Conservation (phyloP, 2,797 vertebrate genomes). For the Poecilia gillii region DNA sequence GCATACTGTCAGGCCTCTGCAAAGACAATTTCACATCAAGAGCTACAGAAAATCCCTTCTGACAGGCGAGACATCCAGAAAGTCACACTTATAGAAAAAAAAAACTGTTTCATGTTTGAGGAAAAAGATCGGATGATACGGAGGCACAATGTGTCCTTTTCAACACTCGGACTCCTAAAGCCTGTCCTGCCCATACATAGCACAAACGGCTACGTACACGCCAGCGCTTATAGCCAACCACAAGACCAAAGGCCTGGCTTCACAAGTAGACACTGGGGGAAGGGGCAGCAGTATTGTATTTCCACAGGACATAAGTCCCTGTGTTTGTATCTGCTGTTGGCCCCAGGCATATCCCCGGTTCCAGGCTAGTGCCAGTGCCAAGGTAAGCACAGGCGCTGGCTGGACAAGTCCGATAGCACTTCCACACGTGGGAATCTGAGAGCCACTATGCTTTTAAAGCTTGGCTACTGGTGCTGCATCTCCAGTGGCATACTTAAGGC, state of each 20-base stretch:
- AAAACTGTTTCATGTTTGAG: conserved; percentile 4
- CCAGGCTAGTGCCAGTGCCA: conserved; percentile 59
- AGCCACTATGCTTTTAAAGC: conserved; percentile 66
- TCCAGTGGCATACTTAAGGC: conserved; percentile 69
- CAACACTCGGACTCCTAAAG: conserved; percentile 44
- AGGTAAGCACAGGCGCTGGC: conserved; percentile 62
- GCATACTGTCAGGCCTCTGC: conserved; percentile 25
- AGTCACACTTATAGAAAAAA: conserved; percentile 9
- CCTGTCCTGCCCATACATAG: conserved; percentile 18
- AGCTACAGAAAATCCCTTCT: conserved; percentile 29
- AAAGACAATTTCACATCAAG: conserved; percentile 26
- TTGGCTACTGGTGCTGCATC: conserved; percentile 65
- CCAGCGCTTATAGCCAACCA: conserved; percentile 41
- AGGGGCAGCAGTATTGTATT: conserved; percentile 61
- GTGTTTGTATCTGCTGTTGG: conserved; percentile 59
- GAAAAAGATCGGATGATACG: conserved; percentile 13
- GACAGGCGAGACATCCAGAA: conserved; percentile 41
- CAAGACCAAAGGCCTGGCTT: conserved; percentile 54
- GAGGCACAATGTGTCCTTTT: conserved; percentile 19
- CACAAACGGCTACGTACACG: conserved; percentile 53
- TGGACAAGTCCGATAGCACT: conserved; percentile 69
- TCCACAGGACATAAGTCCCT: conserved; percentile 67
- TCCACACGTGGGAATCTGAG: conserved; percentile 69
- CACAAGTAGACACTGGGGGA: conserved; percentile 57
- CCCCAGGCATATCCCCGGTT: conserved; percentile 50